A percentile compares a stretch with the other conserved stretches of the same genome.
These are phyloP conservation scores for Cepaea hortensis DNA, from an alignment of 2,888 invertebrate species.

Conservation along the genomic window DNA sequence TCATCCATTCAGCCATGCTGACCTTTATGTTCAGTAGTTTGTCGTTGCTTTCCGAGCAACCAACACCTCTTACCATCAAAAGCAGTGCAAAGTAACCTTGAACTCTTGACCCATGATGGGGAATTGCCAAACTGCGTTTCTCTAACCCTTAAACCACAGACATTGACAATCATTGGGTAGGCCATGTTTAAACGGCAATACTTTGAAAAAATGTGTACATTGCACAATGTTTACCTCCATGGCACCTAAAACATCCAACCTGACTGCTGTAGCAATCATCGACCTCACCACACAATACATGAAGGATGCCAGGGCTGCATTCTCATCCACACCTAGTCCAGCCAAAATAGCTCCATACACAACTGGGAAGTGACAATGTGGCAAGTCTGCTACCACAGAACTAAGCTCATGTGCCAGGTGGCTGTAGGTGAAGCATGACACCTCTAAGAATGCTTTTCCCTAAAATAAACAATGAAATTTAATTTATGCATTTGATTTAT, in stretches of 20 bases:
- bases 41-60: no score
- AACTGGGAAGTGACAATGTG: slow-evolving; percentile 59
- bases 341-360: slow-evolving; percentile 62
- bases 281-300: slow-evolving; percentile 58
- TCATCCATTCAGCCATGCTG: no score
- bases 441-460: slow-evolving; percentile 49
- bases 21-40: no score
- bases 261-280: slow-evolving; percentile 61
- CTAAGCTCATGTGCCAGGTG: background rate
- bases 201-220: no score
- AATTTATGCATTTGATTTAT: background rate
- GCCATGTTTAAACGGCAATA: no score
- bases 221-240: slow-evolving; percentile 57
- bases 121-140: no score
- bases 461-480: slow-evolving; percentile 1
- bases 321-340: slow-evolving; percentile 54
- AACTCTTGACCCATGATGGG: no score
- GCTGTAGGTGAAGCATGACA: slow-evolving; percentile 14
- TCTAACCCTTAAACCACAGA: no score
- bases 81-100: no score
- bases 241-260: slow-evolving; percentile 62
- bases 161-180: no score
- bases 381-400: slow-evolving; percentile 13
- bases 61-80: no score
- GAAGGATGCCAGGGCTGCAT: slow-evolving; percentile 55